Percentiles rank a stretch among this genome's conserved stretches.
phyloP scores from a whole-genome alignment of 2,113 vertebrate genomes.

The Deroptyus accipitrinus region DNA sequence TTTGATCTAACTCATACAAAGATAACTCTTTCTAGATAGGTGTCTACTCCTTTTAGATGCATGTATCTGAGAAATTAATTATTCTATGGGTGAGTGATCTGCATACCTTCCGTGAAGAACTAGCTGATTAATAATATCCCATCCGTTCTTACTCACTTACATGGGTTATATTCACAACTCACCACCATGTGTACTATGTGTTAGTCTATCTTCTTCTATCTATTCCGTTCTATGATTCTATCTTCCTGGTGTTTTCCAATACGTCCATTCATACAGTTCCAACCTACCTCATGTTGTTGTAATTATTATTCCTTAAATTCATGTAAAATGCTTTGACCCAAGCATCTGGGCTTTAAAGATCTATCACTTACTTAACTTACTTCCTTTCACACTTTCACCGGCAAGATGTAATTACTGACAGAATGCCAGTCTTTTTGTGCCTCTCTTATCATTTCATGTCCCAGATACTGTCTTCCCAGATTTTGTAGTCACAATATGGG shows the following conservation, averaged over 20 bases:
- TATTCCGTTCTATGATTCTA: neutral
- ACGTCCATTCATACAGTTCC: neutral
- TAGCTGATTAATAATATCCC: neutral
- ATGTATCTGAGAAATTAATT: neutral
- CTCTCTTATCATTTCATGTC: neutral
- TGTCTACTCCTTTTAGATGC: neutral
- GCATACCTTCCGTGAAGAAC: neutral
- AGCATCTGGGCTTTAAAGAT: neutral
- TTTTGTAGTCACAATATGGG: neutral
- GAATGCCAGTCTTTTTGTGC: neutral
- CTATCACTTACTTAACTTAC: neutral
- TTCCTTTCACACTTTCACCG: neutral
- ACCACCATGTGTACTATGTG: fast-evolving
- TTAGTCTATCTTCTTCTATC: neutral
- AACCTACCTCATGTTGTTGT: neutral
- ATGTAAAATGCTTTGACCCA: neutral
- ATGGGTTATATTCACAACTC: neutral
- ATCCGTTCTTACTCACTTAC: neutral
- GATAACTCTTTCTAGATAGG: neutral
- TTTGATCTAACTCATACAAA: neutral
- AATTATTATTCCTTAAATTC: neutral
- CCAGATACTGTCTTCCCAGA: neutral
- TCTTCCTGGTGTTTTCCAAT: neutral
- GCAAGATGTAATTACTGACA: neutral
- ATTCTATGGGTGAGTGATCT: neutral